Conservation (phyloP, 2,113 vertebrate genomes). For the Cavia porcellus region DNA sequence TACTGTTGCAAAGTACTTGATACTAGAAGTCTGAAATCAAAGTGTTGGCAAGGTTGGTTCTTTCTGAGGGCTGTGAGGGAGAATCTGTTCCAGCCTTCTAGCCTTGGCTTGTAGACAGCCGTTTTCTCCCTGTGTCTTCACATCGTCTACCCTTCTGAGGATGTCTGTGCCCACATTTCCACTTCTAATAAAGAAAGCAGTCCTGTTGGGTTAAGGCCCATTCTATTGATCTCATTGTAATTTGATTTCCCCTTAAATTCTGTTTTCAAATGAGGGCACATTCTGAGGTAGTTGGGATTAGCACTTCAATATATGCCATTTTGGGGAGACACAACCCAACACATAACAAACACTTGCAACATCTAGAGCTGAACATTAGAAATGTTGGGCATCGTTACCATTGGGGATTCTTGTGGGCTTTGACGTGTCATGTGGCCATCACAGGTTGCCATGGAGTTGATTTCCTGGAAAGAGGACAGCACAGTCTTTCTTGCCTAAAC, state of each 20-base stretch:
- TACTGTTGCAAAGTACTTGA: background rate
- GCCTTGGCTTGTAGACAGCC: background rate
- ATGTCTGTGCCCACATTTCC: background rate
- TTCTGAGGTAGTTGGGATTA: background rate
- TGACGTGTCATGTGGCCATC: background rate
- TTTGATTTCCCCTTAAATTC: background rate
- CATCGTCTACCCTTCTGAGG: background rate
- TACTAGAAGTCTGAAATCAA: background rate
- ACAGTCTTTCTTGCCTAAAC: background rate
- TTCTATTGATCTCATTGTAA: background rate
- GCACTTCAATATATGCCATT: background rate
- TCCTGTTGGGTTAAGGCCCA: background rate
- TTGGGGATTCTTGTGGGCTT: background rate
- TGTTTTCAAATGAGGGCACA: background rate
- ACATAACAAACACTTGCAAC: background rate
- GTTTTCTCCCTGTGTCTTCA: background rate
- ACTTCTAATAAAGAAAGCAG: background rate
- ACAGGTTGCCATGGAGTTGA: conserved; percentile 34
- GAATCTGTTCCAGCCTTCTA: background rate
- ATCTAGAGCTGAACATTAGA: background rate
- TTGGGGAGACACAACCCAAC: background rate
- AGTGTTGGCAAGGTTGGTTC: background rate
- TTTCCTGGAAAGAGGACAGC: background rate
- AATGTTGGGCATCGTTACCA: background rate
- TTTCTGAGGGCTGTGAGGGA: background rate